These are phyloP conservation scores for Gouania willdenowi DNA, from an alignment of 2,797 vertebrate genomes.

Conservation along the genomic window DNA sequence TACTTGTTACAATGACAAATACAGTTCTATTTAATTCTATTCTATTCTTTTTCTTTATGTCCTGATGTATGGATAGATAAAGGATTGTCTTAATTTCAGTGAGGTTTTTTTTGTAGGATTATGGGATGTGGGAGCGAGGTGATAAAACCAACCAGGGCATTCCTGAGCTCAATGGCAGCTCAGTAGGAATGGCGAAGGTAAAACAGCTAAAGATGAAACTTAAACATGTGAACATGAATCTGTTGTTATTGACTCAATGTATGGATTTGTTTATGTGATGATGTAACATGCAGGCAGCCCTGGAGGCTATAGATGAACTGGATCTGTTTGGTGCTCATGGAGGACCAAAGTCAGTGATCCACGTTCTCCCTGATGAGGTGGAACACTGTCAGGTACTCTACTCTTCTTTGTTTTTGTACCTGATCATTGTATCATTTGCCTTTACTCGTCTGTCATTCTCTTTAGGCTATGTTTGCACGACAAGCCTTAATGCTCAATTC, in stretches of 20 bases:
- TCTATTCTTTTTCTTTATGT: no score
- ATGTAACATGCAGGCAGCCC: slow-evolving; percentile 80
- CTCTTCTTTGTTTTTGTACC: no score
- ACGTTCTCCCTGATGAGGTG: slow-evolving; percentile 95
- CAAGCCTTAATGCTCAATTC: no score
- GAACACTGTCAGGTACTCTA: slow-evolving; percentile 99
- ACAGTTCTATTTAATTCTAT: no score
- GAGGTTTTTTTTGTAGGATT: slow-evolving; percentile 78
- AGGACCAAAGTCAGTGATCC: slow-evolving; percentile 94
- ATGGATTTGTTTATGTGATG: neutral
- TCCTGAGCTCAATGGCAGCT: slow-evolving; percentile 94
- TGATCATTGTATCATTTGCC: no score
- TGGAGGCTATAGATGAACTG: slow-evolving; percentile 97
- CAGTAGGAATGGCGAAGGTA: slow-evolving; percentile 98
- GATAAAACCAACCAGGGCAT: slow-evolving; percentile 99
- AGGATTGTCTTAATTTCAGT: neutral
- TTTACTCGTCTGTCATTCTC: no score
- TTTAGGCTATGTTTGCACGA: no score
- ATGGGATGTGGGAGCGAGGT: slow-evolving; percentile 98
- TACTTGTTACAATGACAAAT: no score
- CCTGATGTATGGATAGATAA: no score
- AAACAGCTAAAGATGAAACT: neutral
- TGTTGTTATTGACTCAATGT: neutral
- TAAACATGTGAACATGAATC: neutral
- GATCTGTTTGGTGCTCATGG: slow-evolving; percentile 95